phyloP scores from a whole-genome alignment of 2,888 invertebrate genomes.

The Orthosia gracilis region DNA sequence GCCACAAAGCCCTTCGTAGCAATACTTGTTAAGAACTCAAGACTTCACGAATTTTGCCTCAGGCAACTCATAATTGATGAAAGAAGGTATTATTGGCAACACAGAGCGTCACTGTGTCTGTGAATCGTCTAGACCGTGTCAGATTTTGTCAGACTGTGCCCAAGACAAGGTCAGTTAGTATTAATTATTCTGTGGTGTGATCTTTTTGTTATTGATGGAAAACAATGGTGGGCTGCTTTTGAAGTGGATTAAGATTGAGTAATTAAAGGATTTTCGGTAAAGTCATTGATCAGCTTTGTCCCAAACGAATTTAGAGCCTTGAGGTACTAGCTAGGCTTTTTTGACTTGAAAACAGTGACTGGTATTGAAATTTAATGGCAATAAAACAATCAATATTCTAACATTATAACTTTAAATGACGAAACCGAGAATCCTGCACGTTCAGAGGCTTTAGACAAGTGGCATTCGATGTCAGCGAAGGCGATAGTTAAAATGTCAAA shows the following conservation, averaged over 20 bases:
- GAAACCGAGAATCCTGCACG: too few species aligned
- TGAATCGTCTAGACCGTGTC: constrained; percentile 44
- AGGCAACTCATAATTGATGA: constrained; percentile 49
- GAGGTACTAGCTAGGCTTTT: neutral
- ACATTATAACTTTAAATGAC: too few species aligned
- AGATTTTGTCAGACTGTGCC: neutral
- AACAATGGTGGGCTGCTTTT: constrained; percentile 39
- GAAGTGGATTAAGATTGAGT: constrained; percentile 14
- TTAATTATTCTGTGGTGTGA: constrained; percentile 51
- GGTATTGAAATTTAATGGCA: too few species aligned
- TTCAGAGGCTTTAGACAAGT: too few species aligned
- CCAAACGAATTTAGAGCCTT: neutral
- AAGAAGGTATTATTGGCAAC: constrained; percentile 23
- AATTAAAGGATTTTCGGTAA: constrained; percentile 9
- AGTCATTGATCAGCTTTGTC: neutral
- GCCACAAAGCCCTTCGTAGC: constrained; percentile 37
- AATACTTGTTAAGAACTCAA: constrained; percentile 54
- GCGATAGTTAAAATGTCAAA: too few species aligned
- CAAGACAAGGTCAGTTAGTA: constrained; percentile 32
- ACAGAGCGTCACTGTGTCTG: constrained; percentile 31
- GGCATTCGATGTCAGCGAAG: too few species aligned
- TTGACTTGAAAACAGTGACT: neutral
- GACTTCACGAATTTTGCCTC: constrained; percentile 27
- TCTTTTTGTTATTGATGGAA: constrained; percentile 33
- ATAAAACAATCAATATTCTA: too few species aligned